Percentiles rank a stretch among this genome's conserved stretches.
These are phyloP conservation scores for Labia minor DNA, from an alignment of 2,888 invertebrate genomes.

Conservation along the genomic window DNA sequence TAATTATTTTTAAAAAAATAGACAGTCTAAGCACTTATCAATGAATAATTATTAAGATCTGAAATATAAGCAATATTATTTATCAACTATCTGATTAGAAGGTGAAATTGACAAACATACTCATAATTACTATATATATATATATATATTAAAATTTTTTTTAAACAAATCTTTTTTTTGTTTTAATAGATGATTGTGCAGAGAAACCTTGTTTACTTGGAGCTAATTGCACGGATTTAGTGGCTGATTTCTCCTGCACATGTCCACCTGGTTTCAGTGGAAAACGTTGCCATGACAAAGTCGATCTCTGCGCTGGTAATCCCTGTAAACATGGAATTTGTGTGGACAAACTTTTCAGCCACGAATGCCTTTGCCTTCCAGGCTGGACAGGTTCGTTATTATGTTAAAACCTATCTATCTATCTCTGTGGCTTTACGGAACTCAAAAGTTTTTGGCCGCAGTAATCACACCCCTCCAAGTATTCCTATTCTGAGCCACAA, in stretches of 20 bases:
- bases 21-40: no score
- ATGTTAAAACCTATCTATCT: no score
- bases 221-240: slow-evolving; percentile 85
- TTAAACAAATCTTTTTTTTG: no score
- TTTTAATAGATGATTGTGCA: slow-evolving; percentile 78
- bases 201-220: slow-evolving; percentile 84
- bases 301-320: slow-evolving; percentile 77
- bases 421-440: no score
- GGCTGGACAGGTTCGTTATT: slow-evolving; percentile 67
- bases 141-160: no score
- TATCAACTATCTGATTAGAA: no score
- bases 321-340: slow-evolving; percentile 93
- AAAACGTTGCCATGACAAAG: slow-evolving; percentile 89
- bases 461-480: neutral
- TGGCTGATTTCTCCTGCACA: slow-evolving; percentile 85
- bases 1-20: no score
- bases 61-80: no score
- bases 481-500: no score
- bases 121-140: no score
- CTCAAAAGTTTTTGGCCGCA: neutral
- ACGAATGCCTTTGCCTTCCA: slow-evolving; percentile 81
- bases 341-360: slow-evolving; percentile 74
- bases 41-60: no score
- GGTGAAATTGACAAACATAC: no score
- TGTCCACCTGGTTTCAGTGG: slow-evolving; percentile 94